phyloP scores from a whole-genome alignment of 2,113 vertebrate genomes.

The Mastomys coucha region DNA sequence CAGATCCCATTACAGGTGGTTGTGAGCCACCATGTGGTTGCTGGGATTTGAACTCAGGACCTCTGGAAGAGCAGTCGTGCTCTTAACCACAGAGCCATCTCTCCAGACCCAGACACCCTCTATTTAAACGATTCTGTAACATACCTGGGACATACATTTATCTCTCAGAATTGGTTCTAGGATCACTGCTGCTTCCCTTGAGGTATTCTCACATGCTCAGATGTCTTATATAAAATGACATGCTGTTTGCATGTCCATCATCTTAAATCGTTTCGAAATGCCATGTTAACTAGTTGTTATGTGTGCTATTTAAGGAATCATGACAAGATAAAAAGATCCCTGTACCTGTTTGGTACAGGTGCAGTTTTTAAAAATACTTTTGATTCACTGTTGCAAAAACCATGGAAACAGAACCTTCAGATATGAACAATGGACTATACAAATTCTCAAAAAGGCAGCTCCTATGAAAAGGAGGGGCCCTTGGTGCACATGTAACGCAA shows the following conservation, averaged over 20 bases:
- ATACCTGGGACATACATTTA: not conserved
- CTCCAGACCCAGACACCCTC: not conserved
- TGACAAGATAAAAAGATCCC: not conserved
- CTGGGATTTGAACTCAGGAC: too few species aligned
- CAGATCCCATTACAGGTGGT: too few species aligned
- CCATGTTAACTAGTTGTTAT: not conserved
- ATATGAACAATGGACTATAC: not conserved
- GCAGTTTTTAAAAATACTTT: not conserved
- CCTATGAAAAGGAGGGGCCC: not conserved
- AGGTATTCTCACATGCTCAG: not conserved
- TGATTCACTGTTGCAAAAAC: not conserved
- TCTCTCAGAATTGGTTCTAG: not conserved
- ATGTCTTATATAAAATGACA: not conserved
- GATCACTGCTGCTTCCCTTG: not conserved
- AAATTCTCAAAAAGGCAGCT: constrained; percentile 4
- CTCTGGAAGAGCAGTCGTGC: too few species aligned
- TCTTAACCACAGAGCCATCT: too few species aligned
- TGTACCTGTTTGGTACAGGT: not conserved
- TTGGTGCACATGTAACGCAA: not conserved
- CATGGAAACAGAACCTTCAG: not conserved
- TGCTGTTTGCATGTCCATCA: not conserved
- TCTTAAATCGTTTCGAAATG: not conserved
- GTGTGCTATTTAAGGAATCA: not conserved
- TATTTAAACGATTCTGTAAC: not conserved
- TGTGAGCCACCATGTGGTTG: too few species aligned